Evolutionary conservation across 2,888 invertebrate species (phyloP).

Genomic region (Bugula neritina): DNA sequence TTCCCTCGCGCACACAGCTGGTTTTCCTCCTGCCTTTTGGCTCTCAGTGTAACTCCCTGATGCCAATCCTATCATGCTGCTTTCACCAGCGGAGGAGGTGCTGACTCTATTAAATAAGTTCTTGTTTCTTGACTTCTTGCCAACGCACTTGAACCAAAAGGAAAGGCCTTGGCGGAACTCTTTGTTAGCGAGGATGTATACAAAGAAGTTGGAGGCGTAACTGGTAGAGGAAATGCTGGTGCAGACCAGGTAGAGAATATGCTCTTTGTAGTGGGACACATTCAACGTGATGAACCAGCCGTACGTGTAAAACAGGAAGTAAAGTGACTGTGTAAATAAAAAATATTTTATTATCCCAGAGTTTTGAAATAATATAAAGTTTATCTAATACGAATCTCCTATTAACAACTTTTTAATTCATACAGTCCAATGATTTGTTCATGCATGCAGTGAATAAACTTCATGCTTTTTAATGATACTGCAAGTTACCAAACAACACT

Average conservation of each 20-base stretch:
- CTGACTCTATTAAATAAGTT: too few species aligned
- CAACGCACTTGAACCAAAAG: background rate
- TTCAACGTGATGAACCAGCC: constrained; percentile 13
- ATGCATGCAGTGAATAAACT: too few species aligned
- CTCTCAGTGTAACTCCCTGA: background rate
- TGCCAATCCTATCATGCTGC: background rate
- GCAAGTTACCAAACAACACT: too few species aligned
- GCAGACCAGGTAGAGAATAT: constrained; percentile 1
- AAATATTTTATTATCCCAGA: too few species aligned
- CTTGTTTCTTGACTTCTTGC: background rate
- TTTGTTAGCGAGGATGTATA: background rate
- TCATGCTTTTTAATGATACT: too few species aligned
- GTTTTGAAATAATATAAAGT: too few species aligned
- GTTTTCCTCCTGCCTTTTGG: too few species aligned
- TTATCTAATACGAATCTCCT: too few species aligned
- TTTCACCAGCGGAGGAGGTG: background rate
- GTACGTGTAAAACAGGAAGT: constrained; percentile 23
- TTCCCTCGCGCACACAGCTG: too few species aligned
- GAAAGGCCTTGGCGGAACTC: background rate
- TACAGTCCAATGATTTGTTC: too few species aligned
- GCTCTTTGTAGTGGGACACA: constrained; percentile 15
- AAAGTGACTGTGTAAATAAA: background rate
- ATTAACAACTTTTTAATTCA: too few species aligned
- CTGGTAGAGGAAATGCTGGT: background rate
- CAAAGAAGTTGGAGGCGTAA: constrained; percentile 22